Base-by-base conservation (phyloP, 2,888 invertebrate genomes). In the Nomada hirtipes region DNA sequence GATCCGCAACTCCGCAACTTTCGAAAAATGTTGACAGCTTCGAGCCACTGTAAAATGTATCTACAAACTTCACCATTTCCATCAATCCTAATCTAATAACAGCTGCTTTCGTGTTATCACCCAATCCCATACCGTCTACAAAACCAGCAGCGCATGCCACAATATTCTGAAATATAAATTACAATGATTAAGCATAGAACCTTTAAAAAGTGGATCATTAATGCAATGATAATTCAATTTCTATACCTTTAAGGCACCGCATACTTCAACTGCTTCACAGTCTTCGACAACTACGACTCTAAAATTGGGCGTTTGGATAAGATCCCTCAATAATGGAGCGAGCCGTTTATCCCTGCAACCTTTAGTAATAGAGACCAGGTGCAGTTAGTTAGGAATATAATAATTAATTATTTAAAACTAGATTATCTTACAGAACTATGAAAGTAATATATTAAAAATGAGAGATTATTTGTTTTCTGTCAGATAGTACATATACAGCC, bases 101-200 rank as follows among this genome's bases (percentile, higher is more conserved):
- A 18, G 96, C 96, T 26, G 96, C 96, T 92, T 96, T 96, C 4
- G 96, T 96, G 91, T 96, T 97, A 91, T 96, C 96, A 1, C 96
- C 96, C 73, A 94, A 94, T 2, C 94, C 95, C 42, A 97, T 92
- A 20, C 96, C 96, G 91, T 97, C 96, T 2, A 95, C 95, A 86
- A 97, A 96, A 57, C 96, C 96, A 63, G 96, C 96, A 4, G 95
- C 96, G 76, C 96, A 95, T 2, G 96, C 96, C 10, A 97, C 96
- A 74, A 97, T 95, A 90, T 96, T 97, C 96, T 96, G 59, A 36
- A 83, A 86, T 23, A 29, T 11, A 55, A 29, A 61, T 57, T 15
- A 20, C 2, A 36, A 20, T 42, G 13, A 47, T 26, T 18, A 23
- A 26, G 23, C n/a, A 23, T n/a, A 26, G 23, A 18, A 26, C 15